Base-by-base conservation (phyloP, 2,113 vertebrate species). In the Pterocles gutturalis region DNA sequence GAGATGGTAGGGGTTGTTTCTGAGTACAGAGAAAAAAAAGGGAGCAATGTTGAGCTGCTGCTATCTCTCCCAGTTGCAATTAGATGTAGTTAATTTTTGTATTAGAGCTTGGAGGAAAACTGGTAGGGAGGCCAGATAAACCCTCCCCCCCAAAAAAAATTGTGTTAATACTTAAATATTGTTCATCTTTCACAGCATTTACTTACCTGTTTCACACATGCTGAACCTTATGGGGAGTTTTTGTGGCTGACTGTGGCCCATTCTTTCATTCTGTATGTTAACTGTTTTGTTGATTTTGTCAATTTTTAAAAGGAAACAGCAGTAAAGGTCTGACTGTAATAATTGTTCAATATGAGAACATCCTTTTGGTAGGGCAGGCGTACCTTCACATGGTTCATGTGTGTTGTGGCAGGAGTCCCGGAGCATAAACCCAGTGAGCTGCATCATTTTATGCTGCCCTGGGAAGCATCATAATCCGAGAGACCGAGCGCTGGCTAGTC, bases 161-260 rank as follows among this genome's bases (percentile, higher is more conserved):
- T 87, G 78, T 92, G 91, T 95, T 97, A 95, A 95, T 97, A 93
- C 77, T 97, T 97, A 94, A 91, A 97, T 93, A 94, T 93, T 97
- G 90, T 97, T 95, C 95, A 80, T 87, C 87, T 96, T 92, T 89
- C 1, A 0, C 87, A 65, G 72, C 77, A 41, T 91, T 96, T 84
- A 92, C 90, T 93, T 96, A 89, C 93, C 94, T 92, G 60, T 96
- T 92, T 95, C 91, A 94, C 94, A 96, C 94, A 94, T 93, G 88
- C 89, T 92, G 91, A 95, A 95, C 65, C 81, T 96, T 96, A 89
- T 91, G 95, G 89, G 93, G 81, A 94, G 73, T 85, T 96, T 87
- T 92, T 76, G 83, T 96, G 80, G 83, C 89, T 97, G 70, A 67
- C 65, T 91, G 69, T 83, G 81, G 75, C 87, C 91, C 10, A 0